Evolutionary conservation across 2,888 invertebrate genomes (phyloP), one percentile per base, ranked within the genome.

Genomic region (Lampropteryx suffumata): DNA sequence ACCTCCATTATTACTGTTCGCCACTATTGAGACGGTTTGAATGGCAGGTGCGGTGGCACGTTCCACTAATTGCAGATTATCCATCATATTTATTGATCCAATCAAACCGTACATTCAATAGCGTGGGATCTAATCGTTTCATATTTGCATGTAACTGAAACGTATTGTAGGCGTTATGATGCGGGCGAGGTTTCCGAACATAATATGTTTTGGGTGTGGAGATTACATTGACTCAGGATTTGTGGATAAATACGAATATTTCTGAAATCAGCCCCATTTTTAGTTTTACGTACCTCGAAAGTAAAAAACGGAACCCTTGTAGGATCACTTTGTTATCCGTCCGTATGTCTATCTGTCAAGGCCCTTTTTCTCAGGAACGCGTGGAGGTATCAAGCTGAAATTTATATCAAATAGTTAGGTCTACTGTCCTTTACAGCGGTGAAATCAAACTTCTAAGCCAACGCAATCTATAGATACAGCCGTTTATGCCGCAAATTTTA

Each of bases 21-120:
- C 33, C 49, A 36, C 43, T 47, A 55, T 57, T 49, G 37, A 50
- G 44, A 39, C 36, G 45, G 57, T 43, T 36, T 56, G 57, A 56
- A 57, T 57, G 47, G 51, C 47, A 59, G 40, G 50, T 39, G 40
- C 34, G 53, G 29, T 29, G 32, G 17, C 28, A 13, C 52, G 50
- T 42, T 33, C 40, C 47, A 34, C 62, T 73, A 73, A 74, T 74
- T 73, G 62, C 61, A 54, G 65, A 69, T 69, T 71, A 74, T 74
- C 69, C 58, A 52, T 69, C 63, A 69, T 65, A 73, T 69, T 71
- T 67, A 71, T 71, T 62, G 65, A 65, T 59, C 51, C 53, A 66
- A 74, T 71, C 66, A 69, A 69, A 69, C 61, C 59, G 49, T 49
- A 52, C 59, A 62, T 67, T 70, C 64, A 67, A 69, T 70, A 65